These are phyloP conservation scores for Babylonia areolata DNA, from an alignment of 1,140 invertebrate genomes.

Conservation along the genomic window DNA sequence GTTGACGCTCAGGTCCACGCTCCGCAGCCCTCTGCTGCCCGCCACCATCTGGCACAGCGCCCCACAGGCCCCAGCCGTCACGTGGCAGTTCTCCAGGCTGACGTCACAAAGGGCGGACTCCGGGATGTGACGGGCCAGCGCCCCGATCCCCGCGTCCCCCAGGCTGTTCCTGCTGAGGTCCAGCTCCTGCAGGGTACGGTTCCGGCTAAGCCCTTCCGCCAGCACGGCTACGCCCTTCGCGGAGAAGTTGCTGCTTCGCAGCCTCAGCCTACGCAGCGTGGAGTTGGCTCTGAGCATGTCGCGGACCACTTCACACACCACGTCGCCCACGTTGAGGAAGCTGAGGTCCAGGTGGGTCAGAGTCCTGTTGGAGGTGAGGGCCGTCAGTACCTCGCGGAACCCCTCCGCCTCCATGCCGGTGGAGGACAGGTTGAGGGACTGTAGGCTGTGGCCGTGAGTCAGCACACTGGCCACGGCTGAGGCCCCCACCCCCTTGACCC, in stretches of 20 bases:
- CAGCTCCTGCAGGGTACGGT: constrained; percentile 59
- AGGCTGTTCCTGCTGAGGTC: constrained; percentile 69
- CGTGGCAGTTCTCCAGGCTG: constrained; percentile 72
- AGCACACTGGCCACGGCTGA: constrained; percentile 57
- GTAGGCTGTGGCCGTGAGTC: constrained; percentile 56
- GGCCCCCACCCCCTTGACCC: constrained; percentile 63
- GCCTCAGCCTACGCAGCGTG: constrained; percentile 61
- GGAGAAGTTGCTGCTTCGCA: constrained; percentile 67
- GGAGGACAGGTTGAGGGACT: constrained; percentile 69
- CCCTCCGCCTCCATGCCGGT: constrained; percentile 62
- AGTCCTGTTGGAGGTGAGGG: constrained; percentile 57
- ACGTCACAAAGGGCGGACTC: constrained; percentile 62
- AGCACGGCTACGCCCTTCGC: constrained; percentile 64
- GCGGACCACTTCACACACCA: constrained; percentile 58
- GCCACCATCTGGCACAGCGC: constrained; percentile 64
- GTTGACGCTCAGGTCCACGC: constrained; percentile 71
- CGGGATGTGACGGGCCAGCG: constrained; percentile 63
- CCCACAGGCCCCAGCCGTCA: constrained; percentile 62
- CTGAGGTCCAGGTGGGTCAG: constrained; percentile 69
- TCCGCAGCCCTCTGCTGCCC: constrained; percentile 62
- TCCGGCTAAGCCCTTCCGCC: constrained; percentile 60
- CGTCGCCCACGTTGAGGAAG: constrained; percentile 68
- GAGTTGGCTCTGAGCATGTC: constrained; percentile 68
- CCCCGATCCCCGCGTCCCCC: constrained; percentile 64
- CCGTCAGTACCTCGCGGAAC: constrained; percentile 53